A percentile compares a stretch with the other conserved stretches of the same genome.
phyloP scores from a whole-genome alignment of 2,113 vertebrate genomes.

The Macquaria australasica region DNA sequence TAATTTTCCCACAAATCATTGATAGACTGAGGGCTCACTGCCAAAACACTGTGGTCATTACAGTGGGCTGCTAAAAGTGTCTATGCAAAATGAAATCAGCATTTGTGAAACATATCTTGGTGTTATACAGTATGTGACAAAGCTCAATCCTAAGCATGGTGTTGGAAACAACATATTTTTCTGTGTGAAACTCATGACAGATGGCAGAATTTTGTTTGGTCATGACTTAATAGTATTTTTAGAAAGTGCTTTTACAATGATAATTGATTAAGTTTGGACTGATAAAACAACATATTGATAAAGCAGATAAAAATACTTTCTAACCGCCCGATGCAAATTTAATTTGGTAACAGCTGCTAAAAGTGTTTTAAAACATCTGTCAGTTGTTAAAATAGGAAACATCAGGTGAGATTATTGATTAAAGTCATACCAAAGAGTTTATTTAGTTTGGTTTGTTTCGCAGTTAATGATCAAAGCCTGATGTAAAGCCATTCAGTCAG shows the following conservation, averaged over 20 bases:
- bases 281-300: slow-evolving; percentile 1
- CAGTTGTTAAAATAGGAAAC: not conserved
- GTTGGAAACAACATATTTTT: not conserved
- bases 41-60: not conserved
- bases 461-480: not conserved
- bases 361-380: not conserved
- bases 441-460: not conserved
- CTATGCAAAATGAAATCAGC: not conserved
- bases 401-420: not conserved
- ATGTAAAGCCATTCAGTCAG: not conserved
- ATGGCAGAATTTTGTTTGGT: not conserved
- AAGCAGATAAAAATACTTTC: slow-evolving; percentile 17
- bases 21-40: not conserved
- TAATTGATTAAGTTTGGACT: not conserved
- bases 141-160: not conserved
- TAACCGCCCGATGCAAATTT: not conserved
- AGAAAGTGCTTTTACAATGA: not conserved
- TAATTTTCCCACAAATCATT: not conserved
- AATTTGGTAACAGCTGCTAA: not conserved
- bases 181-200: not conserved
- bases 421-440: too few relatives aligned
- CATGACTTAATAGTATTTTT: slow-evolving; percentile 9
- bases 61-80: not conserved
- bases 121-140: not conserved
- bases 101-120: not conserved